These are phyloP conservation scores for Protaetia brevitarsis DNA, from an alignment of 1,140 invertebrate species.

Conservation along the genomic window DNA sequence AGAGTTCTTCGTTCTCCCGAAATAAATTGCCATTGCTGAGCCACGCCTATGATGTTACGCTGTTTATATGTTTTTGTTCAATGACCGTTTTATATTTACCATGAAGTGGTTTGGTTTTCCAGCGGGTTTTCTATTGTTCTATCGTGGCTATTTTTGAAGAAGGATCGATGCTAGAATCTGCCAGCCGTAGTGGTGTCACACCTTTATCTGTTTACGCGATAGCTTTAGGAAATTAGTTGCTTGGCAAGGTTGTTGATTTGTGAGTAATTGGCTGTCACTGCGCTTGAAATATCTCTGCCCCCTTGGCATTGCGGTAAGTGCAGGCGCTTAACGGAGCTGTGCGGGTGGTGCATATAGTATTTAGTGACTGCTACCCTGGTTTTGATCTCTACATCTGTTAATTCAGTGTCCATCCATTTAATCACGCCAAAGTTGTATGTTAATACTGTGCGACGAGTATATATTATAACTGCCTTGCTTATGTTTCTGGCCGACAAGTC, in stretches of 20 bases:
- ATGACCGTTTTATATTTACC: neutral
- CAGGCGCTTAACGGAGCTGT: neutral
- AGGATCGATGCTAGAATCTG: neutral
- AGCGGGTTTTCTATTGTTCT: neutral
- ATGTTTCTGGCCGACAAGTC: neutral
- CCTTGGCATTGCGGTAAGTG: neutral
- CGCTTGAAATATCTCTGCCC: neutral
- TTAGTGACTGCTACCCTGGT: neutral
- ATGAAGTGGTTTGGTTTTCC: neutral
- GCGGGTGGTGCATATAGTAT: neutral
- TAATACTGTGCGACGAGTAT: neutral
- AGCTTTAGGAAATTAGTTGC: neutral
- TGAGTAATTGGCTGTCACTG: neutral
- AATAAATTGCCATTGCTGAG: conserved; percentile 28
- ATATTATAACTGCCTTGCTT: neutral
- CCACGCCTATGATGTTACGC: too few relatives aligned
- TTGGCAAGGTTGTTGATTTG: neutral
- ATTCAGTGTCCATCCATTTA: neutral
- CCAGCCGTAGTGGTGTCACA: neutral
- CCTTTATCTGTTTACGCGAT: neutral
- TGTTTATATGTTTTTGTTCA: neutral
- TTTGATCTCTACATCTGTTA: neutral
- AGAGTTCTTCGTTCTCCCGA: conserved; percentile 36
- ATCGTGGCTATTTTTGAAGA: neutral
- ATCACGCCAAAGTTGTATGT: neutral